These are phyloP conservation scores for Loriculus beryllinus DNA, from an alignment of 2,797 vertebrate genomes.

Conservation along the genomic window DNA sequence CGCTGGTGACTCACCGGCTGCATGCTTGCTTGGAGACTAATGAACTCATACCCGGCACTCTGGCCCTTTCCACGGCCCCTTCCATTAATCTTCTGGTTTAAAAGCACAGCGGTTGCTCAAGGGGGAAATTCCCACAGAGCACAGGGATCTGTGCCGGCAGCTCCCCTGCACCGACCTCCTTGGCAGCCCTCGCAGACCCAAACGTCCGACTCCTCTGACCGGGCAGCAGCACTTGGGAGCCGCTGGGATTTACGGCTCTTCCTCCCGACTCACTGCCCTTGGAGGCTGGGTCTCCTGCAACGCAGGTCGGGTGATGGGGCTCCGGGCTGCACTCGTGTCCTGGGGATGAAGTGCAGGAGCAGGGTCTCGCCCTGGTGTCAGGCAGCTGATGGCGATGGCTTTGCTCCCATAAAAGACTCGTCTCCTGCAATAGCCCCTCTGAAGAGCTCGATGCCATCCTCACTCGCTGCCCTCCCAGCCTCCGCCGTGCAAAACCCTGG, in stretches of 20 bases:
- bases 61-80: constrained; percentile 33
- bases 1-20: constrained; percentile 39
- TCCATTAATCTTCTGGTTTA: constrained; percentile 22
- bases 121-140: constrained; percentile 31
- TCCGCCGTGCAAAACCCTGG: accelerated
- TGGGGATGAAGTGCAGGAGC: not conserved
- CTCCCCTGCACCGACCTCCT: not conserved
- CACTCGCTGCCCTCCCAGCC: not conserved
- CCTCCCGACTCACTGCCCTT: accelerated
- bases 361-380: not conserved
- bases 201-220: not conserved
- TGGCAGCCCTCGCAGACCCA: not conserved
- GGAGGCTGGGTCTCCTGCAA: not conserved
- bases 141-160: not conserved
- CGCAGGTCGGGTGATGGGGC: accelerated
- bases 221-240: not conserved
- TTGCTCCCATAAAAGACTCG: not conserved
- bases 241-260: not conserved
- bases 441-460: not conserved
- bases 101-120: not conserved
- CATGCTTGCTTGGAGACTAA: not conserved
- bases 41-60: not conserved
- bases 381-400: not conserved
- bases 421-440: not conserved
- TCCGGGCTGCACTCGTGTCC: accelerated